These are phyloP conservation scores for Meteorus cinctellus DNA, from an alignment of 2,888 invertebrate species.

Conservation along the genomic window DNA sequence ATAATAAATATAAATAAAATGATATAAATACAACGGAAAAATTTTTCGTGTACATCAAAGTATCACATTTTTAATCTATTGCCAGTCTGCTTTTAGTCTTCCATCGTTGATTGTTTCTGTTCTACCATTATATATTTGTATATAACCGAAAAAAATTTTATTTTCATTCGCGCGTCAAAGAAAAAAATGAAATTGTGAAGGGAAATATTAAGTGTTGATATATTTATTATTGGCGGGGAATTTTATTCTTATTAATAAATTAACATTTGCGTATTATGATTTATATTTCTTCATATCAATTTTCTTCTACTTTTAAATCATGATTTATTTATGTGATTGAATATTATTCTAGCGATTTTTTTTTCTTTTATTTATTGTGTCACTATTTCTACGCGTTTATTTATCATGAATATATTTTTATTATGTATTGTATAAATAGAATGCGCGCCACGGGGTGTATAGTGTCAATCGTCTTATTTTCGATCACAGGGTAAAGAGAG, in stretches of 20 bases:
- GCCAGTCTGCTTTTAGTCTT: background rate
- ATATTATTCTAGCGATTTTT: background rate
- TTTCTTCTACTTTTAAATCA: too few relatives aligned
- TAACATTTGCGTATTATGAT: too few relatives aligned
- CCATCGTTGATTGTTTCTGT: constrained; percentile 1
- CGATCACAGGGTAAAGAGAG: background rate
- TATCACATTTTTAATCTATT: background rate
- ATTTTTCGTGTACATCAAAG: constrained; percentile 4
- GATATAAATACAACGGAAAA: background rate
- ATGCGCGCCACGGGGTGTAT: background rate
- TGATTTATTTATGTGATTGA: too few relatives aligned
- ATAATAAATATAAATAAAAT: too few relatives aligned
- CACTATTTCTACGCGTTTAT: background rate
- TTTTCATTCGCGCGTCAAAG: too few relatives aligned
- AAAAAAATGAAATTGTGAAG: too few relatives aligned
- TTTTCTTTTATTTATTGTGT: background rate
- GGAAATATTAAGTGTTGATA: too few relatives aligned
- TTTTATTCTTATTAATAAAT: too few relatives aligned
- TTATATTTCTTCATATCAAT: too few relatives aligned
- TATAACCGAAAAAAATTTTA: too few relatives aligned
- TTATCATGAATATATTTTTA: constrained; percentile 9
- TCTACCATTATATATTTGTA: background rate
- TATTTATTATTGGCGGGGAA: too few relatives aligned
- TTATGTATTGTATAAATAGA: constrained; percentile 18
- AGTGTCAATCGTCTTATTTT: constrained; percentile 1